phyloP scores from a whole-genome alignment of 2,113 vertebrate species.

The Nestor notabilis region DNA sequence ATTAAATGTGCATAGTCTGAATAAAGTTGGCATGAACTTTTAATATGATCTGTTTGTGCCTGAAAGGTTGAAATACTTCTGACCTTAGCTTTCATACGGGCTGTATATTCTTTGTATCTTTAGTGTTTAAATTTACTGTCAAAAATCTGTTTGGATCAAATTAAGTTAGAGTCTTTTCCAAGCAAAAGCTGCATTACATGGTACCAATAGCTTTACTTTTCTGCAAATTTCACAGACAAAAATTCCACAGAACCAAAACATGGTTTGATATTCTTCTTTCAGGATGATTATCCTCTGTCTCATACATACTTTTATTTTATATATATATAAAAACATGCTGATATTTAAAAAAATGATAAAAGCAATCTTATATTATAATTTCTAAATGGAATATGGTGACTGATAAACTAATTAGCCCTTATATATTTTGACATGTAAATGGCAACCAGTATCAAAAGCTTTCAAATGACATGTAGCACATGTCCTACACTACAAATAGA shows the following conservation, averaged over 20 bases:
- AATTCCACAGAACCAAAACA: background rate
- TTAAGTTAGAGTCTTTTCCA: background rate
- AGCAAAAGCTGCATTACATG: background rate
- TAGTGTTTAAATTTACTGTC: background rate
- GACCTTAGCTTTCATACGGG: background rate
- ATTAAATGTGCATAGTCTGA: background rate
- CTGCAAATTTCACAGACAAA: background rate
- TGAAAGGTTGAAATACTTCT: background rate
- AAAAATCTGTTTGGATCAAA: background rate
- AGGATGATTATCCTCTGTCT: background rate
- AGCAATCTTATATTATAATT: background rate
- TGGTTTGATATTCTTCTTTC: background rate
- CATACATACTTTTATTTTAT: background rate
- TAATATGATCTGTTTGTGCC: background rate
- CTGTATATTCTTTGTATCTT: background rate
- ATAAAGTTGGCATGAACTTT: background rate
- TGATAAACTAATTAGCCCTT: background rate
- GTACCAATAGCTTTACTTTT: background rate
- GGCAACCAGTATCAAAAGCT: background rate
- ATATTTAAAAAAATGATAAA: background rate
- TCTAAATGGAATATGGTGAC: background rate
- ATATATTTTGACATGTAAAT: background rate
- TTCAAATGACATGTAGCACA: background rate
- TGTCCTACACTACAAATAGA: background rate
- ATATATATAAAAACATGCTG: background rate